A percentile compares a stretch with the other conserved stretches of the same genome.
These are phyloP conservation scores for Stomatorhinus ivindoensis DNA, from an alignment of 2,113 vertebrate genomes.

Conservation along the genomic window DNA sequence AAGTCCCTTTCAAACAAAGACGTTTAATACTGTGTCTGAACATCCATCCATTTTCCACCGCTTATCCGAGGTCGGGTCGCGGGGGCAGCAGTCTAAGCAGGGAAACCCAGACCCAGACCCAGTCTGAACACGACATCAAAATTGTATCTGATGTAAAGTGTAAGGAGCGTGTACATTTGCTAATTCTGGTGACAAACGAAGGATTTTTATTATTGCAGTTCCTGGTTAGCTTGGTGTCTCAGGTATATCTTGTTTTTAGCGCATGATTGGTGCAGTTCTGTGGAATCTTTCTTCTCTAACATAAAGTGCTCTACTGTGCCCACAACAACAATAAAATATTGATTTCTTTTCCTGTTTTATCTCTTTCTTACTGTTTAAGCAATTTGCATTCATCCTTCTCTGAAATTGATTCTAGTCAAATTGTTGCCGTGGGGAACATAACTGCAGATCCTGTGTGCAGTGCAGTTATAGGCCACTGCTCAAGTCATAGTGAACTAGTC, in stretches of 20 bases:
- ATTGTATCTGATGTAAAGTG: background rate
- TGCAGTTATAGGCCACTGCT: background rate
- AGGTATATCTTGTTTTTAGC: background rate
- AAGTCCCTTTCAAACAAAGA: background rate
- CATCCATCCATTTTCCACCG: too few relatives aligned
- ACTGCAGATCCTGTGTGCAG: background rate
- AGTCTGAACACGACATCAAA: background rate
- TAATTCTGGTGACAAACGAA: background rate
- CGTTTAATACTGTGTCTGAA: background rate
- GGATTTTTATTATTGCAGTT: background rate
- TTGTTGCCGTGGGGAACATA: background rate
- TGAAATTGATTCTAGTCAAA: background rate
- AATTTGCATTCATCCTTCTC: conserved; percentile 5
- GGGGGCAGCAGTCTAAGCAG: too few relatives aligned
- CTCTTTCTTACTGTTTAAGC: background rate
- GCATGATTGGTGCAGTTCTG: background rate
- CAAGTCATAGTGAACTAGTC: background rate
- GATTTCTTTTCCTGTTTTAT: background rate
- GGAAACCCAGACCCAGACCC: too few relatives aligned
- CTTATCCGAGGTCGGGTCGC: too few relatives aligned
- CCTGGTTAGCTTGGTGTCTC: background rate
- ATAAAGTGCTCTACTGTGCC: background rate
- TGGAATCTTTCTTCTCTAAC: background rate
- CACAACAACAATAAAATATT: background rate
- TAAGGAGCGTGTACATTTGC: background rate